Conservation (phyloP, 2,113 vertebrate genomes). For the Coreoperca whiteheadi region DNA sequence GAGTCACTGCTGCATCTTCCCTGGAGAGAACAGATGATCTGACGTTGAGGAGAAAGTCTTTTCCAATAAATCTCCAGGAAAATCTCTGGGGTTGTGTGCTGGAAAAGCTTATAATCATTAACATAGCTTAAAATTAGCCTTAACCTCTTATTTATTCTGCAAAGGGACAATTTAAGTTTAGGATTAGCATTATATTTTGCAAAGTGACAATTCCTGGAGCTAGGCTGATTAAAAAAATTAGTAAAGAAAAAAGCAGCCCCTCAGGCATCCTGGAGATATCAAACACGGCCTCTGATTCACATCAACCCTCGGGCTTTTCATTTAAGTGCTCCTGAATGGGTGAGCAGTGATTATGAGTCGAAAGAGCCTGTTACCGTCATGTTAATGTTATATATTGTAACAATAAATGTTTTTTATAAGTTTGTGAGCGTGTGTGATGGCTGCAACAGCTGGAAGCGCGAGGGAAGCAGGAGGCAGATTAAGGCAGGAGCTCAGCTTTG, state of each 20-base stretch:
- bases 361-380: slow-evolving; percentile 34
- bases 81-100: neutral
- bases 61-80: neutral
- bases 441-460: slow-evolving; percentile 5
- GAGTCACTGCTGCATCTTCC: slow-evolving; percentile 74
- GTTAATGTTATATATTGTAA: slow-evolving; percentile 39
- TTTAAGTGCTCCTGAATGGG: slow-evolving; percentile 14
- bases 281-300: slow-evolving; percentile 48
- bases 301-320: slow-evolving; percentile 24
- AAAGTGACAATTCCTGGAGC: slow-evolving; percentile 11
- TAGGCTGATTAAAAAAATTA: slow-evolving; percentile 11
- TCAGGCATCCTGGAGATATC: slow-evolving; percentile 39
- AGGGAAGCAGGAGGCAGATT: slow-evolving; percentile 20
- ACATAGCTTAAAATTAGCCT: neutral
- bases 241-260: slow-evolving; percentile 1
- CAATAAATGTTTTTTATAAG: slow-evolving; percentile 33
- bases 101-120: slow-evolving; percentile 15
- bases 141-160: slow-evolving; percentile 14
- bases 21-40: slow-evolving; percentile 45
- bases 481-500: slow-evolving; percentile 24
- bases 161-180: slow-evolving; percentile 17
- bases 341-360: slow-evolving; percentile 27
- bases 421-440: neutral
- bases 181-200: slow-evolving; percentile 17
- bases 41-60: slow-evolving; percentile 1